A percentile compares a stretch with the other conserved stretches of the same genome.
Evolutionary conservation across 92 coral and sea anemone genomes (phyloP).

Genomic region (Parazoanthus swiftii): DNA sequence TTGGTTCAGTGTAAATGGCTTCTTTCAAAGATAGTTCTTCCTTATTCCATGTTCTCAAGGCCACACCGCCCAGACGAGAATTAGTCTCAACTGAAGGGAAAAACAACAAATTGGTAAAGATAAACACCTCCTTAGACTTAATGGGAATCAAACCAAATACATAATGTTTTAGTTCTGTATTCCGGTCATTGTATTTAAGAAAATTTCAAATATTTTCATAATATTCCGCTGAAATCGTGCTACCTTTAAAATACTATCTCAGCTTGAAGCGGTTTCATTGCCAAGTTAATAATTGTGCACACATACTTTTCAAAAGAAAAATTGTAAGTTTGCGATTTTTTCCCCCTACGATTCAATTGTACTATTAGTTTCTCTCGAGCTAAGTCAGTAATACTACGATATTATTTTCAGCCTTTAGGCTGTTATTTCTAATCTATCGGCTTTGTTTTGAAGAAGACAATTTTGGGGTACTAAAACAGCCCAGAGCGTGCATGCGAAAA

Average conservation of each 20-base stretch:
- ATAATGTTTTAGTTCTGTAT: not conserved
- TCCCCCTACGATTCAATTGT: not conserved
- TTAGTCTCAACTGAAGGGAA: not conserved
- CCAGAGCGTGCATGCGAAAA: not conserved
- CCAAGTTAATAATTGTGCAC: not conserved
- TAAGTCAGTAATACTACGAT: not conserved
- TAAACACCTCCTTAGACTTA: not conserved
- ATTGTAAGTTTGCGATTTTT: not conserved
- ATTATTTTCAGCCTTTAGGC: constrained; percentile 4
- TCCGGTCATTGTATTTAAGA: not conserved
- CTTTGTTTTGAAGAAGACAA: not conserved
- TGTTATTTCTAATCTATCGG: not conserved
- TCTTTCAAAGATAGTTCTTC: not conserved
- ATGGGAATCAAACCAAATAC: not conserved
- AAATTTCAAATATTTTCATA: not conserved
- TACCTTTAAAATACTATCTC: not conserved
- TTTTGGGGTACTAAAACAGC: not conserved
- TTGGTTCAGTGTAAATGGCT: not conserved
- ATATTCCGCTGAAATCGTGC: not conserved
- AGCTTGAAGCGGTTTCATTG: not conserved
- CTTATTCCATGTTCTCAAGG: not conserved
- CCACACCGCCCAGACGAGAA: not conserved
- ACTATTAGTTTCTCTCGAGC: not conserved
- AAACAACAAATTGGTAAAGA: not conserved
- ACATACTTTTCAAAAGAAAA: not conserved